Evolutionary conservation across 2,797 vertebrate genomes (phyloP), one percentile per base, ranked within the genome.

Genomic region (Chromis chromis): DNA sequence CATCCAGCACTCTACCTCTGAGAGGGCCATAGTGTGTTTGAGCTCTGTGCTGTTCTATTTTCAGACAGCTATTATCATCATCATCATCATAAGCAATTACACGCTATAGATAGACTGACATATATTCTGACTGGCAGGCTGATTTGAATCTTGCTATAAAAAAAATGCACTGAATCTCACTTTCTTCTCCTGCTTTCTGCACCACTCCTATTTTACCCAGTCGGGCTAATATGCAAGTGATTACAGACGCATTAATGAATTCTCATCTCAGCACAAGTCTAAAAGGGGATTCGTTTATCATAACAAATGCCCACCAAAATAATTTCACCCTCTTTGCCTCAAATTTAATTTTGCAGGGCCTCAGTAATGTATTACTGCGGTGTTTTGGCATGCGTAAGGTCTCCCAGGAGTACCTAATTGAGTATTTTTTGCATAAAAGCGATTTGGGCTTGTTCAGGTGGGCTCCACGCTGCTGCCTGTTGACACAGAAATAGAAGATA

Each of bases 171-270:
- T 44, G 59, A 72, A 50, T 76, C 60, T 70, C 76, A 70, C 65
- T 79, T 66, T 39, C 81, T 72, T 84, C 64, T 81, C 46, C 74
- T 76, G 74, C 85, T 75, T 76, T 75, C 79, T 76, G 60, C 78
- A 57, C 13, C 65, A 57, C 76, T 80, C 70, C 74, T 84, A 58
- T 79, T 85, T 86, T 63, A 70, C 70, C 74, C 83, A 79, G 66
- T 86, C 83, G 60, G 60, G 78, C 78, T 91, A 79, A 93, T 88
- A 81, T 85, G 77, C 40, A 71, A 86, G 81, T 79, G 82, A 93
- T 94, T 91, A 89, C 81, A 53, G 74, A 27, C 21, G 7, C 78
- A 81, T 89, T 89, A 85, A 93, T 90, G 82, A 85, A 84, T 89
- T 85, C 86, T 92, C 78, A 64, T 85, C 81, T 72, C 76, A 42